Base-by-base conservation (phyloP, 2,888 invertebrate species). In the Drosophila mettleri region DNA sequence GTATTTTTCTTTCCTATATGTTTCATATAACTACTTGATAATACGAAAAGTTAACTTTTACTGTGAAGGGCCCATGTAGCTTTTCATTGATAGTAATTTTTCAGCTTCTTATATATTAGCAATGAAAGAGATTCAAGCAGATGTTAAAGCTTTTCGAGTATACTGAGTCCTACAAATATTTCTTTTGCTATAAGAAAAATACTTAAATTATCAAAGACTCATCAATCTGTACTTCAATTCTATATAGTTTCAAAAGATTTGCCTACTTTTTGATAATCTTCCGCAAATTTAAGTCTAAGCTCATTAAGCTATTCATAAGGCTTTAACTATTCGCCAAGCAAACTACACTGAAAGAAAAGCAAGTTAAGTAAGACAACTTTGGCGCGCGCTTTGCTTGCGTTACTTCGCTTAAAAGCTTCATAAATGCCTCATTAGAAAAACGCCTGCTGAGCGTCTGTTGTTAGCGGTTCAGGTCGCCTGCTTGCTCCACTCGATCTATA, bases 401-500 rank as follows among this genome's bases (percentile, higher is more conserved):
- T 41, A 14, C 24, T 5, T 24, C 43, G 43, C 58, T 77, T 52
- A 49, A 33, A 59, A 61, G 77, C 73, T 83, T 66, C 31, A 43
- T 55, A 63, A 68, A 63, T 68, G 62, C 51, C 72, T 67, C 82
- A 86, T 86, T 86, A 64, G 72, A 64, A 22, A 22, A 57, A 5
- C 41, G 8, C 22, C 9, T 8, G 31, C 20, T 18, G 33, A 33
- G 33, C 10, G 31, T 31, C 46, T 20, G 29, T 20, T 12, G 31
- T 9, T 16, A 18, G 46, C 10, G 14, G 9, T 20, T 9, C 33
- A 20, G 6, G 33, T 22, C 34, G 31, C 31, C 16, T 24, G 68
- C 33, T 8, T 48, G 46, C 38, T 57, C 27, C 39, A 49, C 46
- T 12, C 45, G 33, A 33, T 57, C 65, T 74, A 53, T 55, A 36